These are phyloP conservation scores for Equus quagga DNA, from an alignment of 2,113 vertebrate species.

Conservation along the genomic window DNA sequence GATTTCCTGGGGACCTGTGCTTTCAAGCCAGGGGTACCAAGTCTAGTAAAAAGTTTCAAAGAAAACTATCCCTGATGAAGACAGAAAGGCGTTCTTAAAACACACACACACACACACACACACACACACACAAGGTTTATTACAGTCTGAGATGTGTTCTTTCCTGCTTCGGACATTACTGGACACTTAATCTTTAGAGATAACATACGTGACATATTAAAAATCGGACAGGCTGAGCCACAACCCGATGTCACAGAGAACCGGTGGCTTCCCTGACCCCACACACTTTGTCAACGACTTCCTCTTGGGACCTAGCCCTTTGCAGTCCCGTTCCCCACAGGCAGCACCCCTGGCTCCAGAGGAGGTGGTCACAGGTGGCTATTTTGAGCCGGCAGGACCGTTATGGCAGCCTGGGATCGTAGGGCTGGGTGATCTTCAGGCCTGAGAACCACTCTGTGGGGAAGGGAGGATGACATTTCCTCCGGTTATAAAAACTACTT, in stretches of 20 bases:
- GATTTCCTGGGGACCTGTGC: background rate
- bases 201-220: conserved; percentile 34
- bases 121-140: background rate
- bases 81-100: background rate
- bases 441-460: conserved; percentile 69
- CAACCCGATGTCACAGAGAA: conserved; percentile 37
- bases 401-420: conserved; percentile 24
- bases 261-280: background rate
- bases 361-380: background rate
- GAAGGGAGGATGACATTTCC: conserved; percentile 53
- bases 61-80: conserved; percentile 1
- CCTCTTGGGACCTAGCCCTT: background rate
- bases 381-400: background rate
- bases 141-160: background rate
- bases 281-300: background rate
- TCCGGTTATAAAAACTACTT: conserved; percentile 74
- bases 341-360: conserved; percentile 67
- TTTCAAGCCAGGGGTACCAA: background rate
- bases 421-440: conserved; percentile 63
- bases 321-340: background rate
- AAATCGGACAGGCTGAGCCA: background rate
- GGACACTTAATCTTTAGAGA: conserved; percentile 60
- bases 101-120: background rate
- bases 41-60: background rate
- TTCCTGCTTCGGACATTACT: conserved; percentile 12